A percentile compares a stretch with the other conserved stretches of the same genome.
These are phyloP conservation scores for Montipora foliosa DNA, from an alignment of 64 coral and sea anemone genomes.

Conservation along the genomic window DNA sequence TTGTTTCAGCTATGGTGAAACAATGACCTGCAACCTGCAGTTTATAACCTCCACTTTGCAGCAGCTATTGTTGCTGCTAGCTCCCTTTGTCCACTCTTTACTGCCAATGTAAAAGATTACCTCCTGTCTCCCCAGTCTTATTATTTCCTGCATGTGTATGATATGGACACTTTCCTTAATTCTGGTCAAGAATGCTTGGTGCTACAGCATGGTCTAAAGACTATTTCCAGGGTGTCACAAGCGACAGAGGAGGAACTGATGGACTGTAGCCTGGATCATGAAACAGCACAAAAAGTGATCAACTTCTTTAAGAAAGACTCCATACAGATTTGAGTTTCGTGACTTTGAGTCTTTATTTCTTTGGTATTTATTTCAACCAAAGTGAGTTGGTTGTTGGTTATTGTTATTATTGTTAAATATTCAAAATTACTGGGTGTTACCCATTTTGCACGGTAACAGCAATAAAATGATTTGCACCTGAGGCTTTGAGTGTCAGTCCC, in stretches of 20 bases:
- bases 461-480: too few species aligned
- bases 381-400: not conserved
- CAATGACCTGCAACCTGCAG: too few species aligned
- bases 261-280: conserved; percentile 93
- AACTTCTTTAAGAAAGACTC: conserved; percentile 88
- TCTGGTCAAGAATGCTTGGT: conserved; percentile 82
- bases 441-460: too few species aligned
- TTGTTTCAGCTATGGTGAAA: too few species aligned
- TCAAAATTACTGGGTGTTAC: not conserved
- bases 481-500: too few species aligned
- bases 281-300: conserved; percentile 85
- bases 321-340: conserved; percentile 64
- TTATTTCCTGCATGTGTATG: not conserved
- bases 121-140: too few species aligned
- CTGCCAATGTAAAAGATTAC: too few species aligned
- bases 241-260: conserved; percentile 81
- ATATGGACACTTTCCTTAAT: conserved; percentile 42
- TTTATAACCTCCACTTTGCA: too few species aligned
- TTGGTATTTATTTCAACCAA: not conserved
- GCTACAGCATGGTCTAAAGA: conserved; percentile 89
- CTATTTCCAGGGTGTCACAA: conserved; percentile 74
- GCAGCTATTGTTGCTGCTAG: too few species aligned
- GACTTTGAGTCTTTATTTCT: conserved; percentile 3
- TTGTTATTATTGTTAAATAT: not conserved
- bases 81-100: too few species aligned